Conservation (phyloP, 2,113 vertebrate genomes). For the Pteropus alecto region DNA sequence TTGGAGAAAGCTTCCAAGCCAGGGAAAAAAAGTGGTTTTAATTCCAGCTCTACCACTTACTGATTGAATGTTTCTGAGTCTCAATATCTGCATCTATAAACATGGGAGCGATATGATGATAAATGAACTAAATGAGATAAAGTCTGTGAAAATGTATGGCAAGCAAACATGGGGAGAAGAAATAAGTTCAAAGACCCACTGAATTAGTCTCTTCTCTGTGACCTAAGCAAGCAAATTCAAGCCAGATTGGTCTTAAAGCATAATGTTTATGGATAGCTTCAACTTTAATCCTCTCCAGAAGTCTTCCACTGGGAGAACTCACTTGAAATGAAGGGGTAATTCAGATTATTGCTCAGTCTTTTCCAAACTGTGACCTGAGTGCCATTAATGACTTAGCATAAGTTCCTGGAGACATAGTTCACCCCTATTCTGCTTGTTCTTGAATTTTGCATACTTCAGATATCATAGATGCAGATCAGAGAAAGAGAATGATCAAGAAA, state of each 20-base stretch:
- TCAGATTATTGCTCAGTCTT: background rate
- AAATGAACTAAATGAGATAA: background rate
- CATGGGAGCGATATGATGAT: background rate
- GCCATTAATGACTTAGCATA: background rate
- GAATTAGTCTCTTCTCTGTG: background rate
- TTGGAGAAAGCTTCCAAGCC: background rate
- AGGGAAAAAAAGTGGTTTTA: background rate
- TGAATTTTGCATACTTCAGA: background rate
- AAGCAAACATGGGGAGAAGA: background rate
- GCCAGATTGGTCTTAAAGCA: background rate
- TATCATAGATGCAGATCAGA: background rate
- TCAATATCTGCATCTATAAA: background rate
- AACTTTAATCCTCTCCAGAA: background rate
- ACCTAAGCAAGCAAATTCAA: constrained; percentile 10
- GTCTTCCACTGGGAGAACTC: background rate
- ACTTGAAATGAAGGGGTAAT: background rate
- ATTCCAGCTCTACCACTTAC: background rate
- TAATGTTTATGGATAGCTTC: background rate
- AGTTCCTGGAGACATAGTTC: background rate
- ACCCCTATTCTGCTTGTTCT: background rate
- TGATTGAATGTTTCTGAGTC: background rate
- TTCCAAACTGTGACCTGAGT: background rate
- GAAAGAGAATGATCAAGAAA: background rate
- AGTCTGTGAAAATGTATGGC: background rate
- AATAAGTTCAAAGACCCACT: background rate